Conservation (phyloP, 2,113 vertebrate species). For the Atractosteus spatula region DNA sequence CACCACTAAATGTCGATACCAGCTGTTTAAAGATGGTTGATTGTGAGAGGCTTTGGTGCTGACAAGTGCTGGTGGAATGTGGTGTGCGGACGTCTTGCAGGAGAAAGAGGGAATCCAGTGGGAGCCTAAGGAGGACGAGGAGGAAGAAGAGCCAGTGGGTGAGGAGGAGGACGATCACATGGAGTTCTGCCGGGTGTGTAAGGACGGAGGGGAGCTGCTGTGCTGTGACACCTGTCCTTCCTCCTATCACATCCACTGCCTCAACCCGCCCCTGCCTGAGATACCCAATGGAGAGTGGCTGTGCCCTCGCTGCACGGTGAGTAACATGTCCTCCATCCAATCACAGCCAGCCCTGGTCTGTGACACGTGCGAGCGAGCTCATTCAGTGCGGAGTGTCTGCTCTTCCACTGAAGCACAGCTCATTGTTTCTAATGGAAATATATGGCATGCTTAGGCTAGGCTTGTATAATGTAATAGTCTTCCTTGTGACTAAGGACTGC, state of each 20-base stretch:
- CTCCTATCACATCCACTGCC: constrained; percentile 93
- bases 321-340: constrained; percentile 31
- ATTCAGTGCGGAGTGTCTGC: no score
- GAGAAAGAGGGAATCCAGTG: constrained; percentile 98
- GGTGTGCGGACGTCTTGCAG: constrained; percentile 47
- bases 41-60: no score
- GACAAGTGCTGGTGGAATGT: no score
- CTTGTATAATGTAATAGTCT: no score
- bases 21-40: no score
- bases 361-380: no score
- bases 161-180: constrained; percentile 98
- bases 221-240: constrained; percentile 88
- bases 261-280: constrained; percentile 93
- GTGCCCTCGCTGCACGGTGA: constrained; percentile 96
- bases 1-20: no score
- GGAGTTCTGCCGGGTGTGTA: constrained; percentile 97
- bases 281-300: constrained; percentile 98
- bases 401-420: no score
- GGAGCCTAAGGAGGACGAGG: constrained; percentile 92
- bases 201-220: constrained; percentile 88
- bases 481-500: no score
- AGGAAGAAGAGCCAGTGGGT: constrained; percentile 79
- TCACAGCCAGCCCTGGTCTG: no score
- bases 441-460: no score
- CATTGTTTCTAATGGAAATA: no score